These are phyloP conservation scores for Conus canariensis DNA, from an alignment of 2,888 invertebrate species.

Conservation along the genomic window DNA sequence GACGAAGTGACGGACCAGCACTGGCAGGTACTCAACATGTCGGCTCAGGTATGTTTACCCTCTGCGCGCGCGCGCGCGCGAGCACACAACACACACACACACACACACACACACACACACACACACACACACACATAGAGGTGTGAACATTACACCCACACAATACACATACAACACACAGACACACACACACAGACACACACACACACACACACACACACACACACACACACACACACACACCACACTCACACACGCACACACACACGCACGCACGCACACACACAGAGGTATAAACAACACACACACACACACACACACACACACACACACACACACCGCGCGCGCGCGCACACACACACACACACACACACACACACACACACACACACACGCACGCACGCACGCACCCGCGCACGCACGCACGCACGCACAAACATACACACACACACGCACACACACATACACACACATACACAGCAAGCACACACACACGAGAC, in stretches of 20 bases:
- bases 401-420: neutral
- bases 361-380: conserved; percentile 3
- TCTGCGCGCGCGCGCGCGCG: too few species aligned
- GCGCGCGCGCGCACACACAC: neutral
- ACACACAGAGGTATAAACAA: neutral
- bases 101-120: too few species aligned
- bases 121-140: too few species aligned
- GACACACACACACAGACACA: too few species aligned
- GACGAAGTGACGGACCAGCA: neutral
- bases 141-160: too few species aligned
- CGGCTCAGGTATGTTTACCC: neutral
- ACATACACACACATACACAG: too few species aligned
- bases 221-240: too few species aligned
- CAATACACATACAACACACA: too few species aligned
- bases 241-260: neutral
- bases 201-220: too few species aligned
- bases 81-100: too few species aligned
- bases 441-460: too few species aligned
- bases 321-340: neutral
- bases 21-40: neutral
- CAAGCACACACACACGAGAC: too few species aligned
- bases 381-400: neutral
- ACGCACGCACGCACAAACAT: neutral
- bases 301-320: neutral
- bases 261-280: neutral